A percentile compares a stretch with the other conserved stretches of the same genome.
phyloP scores from a whole-genome alignment of 2,113 vertebrate species.

The Ochotona curzoniae region DNA sequence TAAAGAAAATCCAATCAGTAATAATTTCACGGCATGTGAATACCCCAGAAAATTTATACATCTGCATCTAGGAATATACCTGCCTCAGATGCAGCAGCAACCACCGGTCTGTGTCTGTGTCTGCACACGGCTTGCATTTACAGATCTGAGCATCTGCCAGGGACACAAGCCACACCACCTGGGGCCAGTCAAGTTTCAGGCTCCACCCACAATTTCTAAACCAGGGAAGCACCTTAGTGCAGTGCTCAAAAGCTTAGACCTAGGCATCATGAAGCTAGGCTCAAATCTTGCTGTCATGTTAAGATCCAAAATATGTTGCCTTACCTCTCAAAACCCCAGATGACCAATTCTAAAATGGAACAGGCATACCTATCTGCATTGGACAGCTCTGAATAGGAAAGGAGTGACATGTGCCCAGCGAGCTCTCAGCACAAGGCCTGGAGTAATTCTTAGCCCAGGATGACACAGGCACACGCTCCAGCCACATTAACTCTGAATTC shows the following conservation, averaged over 20 bases:
- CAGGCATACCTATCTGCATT: fast-evolving
- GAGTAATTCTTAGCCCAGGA: not conserved
- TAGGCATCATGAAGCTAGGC: too few species aligned
- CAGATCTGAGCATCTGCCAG: not conserved
- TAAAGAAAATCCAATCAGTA: not conserved
- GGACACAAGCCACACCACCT: not conserved
- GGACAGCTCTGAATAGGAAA: not conserved
- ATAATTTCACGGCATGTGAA: not conserved
- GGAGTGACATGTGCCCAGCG: fast-evolving
- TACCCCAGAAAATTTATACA: not conserved
- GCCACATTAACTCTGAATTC: not conserved
- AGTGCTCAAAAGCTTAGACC: fast-evolving
- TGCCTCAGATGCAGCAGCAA: not conserved
- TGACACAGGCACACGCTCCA: not conserved
- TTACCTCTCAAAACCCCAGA: not conserved
- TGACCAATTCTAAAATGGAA: not conserved
- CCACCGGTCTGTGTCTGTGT: too few species aligned
- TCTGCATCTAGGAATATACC: not conserved
- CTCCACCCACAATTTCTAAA: not conserved
- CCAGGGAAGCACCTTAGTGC: fast-evolving
- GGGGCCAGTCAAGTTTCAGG: not conserved
- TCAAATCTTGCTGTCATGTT: not conserved
- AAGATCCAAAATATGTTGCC: not conserved
- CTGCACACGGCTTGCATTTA: too few species aligned
- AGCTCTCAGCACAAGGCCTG: not conserved